Evolutionary conservation across 2,797 vertebrate species (phyloP).

Genomic region (Pangasius sanitwongsei): DNA sequence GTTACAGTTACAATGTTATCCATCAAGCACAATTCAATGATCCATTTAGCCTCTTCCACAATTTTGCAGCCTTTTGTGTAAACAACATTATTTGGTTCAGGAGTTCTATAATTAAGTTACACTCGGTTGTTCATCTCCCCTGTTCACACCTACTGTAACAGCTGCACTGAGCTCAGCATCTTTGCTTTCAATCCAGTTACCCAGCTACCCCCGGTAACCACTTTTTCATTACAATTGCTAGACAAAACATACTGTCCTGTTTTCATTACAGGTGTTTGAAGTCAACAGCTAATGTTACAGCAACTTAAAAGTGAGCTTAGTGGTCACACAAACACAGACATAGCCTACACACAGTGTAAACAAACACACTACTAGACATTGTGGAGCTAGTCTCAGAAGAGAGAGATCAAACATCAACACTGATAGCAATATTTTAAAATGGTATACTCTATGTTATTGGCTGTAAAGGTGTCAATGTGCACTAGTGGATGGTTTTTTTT

Average conservation of each 20-base stretch:
- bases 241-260: neutral
- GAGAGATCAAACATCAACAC: neutral
- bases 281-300: neutral
- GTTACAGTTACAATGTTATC: constrained; percentile 1
- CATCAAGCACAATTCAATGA: constrained; percentile 20
- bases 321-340: neutral
- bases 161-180: constrained; percentile 23
- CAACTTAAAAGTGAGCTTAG: neutral
- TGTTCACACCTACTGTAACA: neutral
- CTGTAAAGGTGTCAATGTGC: neutral
- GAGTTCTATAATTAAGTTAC: constrained; percentile 28
- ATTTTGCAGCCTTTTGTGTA: constrained; percentile 33
- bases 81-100: constrained; percentile 25
- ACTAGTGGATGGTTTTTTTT: neutral
- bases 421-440: neutral
- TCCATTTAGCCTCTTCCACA: constrained; percentile 14
- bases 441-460: neutral
- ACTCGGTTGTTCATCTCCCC: constrained; percentile 9
- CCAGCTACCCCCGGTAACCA: neutral
- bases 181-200: constrained; percentile 19
- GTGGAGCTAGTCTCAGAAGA: neutral
- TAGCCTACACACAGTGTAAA: neutral
- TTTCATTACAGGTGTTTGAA: neutral
- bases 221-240: constrained; percentile 26
- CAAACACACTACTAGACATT: neutral